A percentile compares a stretch with the other conserved stretches of the same genome.
Evolutionary conservation across 2,888 invertebrate genomes (phyloP).

Genomic region (Maniola hyperantus): DNA sequence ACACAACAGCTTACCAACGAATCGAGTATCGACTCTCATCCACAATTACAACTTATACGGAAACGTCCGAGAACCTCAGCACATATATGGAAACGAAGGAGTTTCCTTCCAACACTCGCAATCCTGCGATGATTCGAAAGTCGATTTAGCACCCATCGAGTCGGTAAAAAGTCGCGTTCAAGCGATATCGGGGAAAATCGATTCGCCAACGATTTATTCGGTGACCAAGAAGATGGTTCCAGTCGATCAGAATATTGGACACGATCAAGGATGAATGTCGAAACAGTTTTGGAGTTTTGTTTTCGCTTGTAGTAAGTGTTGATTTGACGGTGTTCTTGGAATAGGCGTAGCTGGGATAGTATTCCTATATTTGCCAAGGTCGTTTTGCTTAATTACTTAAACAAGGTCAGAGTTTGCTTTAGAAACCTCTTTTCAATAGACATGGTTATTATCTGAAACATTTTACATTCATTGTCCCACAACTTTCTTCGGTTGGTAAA

Average conservation of each 20-base stretch:
- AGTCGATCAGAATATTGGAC: conserved; percentile 60
- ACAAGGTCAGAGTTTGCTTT: not conserved
- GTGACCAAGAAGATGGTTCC: conserved; percentile 72
- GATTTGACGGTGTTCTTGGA: conserved; percentile 36
- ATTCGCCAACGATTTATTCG: conserved; percentile 72
- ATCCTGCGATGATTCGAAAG: conserved; percentile 63
- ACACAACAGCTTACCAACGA: conserved; percentile 71
- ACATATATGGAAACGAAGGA: conserved; percentile 74
- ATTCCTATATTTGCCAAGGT: not conserved
- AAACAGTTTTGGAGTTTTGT: conserved; percentile 39
- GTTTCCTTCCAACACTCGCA: conserved; percentile 57
- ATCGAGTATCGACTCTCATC: conserved; percentile 73
- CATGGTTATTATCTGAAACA: no score
- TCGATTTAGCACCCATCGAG: conserved; percentile 68
- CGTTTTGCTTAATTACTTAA: not conserved
- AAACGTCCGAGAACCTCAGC: conserved; percentile 70
- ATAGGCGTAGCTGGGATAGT: conserved; percentile 18
- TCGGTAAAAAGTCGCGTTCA: conserved; percentile 74
- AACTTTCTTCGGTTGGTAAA: no score
- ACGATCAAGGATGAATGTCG: conserved; percentile 65
- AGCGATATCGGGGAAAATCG: conserved; percentile 69
- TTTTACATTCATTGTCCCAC: no score
- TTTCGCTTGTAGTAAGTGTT: conserved; percentile 63
- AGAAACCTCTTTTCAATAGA: not conserved
- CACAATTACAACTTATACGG: conserved; percentile 77